Evolutionary conservation across 2,113 vertebrate genomes (phyloP), one percentile per base, ranked within the genome.

Genomic region (Paratilapia polleni): DNA sequence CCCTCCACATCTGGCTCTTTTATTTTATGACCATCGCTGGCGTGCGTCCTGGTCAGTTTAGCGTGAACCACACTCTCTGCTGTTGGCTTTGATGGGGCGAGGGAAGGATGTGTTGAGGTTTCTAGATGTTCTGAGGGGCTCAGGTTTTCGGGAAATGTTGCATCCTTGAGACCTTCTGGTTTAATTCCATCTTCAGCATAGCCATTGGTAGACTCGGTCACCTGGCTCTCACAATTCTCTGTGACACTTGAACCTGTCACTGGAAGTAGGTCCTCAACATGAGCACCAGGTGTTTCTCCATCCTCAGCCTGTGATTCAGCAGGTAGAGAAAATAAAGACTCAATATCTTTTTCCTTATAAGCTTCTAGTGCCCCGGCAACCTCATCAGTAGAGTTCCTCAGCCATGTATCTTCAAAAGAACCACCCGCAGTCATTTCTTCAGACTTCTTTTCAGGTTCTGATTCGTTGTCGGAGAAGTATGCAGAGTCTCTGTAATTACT

Each of bases 391-490:
- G 90, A 82, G 78, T 54, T 91, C 22, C 75, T 91, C 84, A 81
- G 38, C 90, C 91, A 94, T 2, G 80, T 15, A 12, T 61, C 87
- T 63, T 94, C 93, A 43, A 34, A 19, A 11, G 49, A 11, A 86
- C 60, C 54, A 84, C 10, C 88, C 24, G 94, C 4, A 6, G 61
- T 47, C 6, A 75, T 12, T 43, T 97, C 97, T 34, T 99, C 98
- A 0, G 87, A 0, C 36, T 96, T 99, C 92, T 97, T 98, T 73
- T 99, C 98, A 0, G 96, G 93, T 76, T 99, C 98, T 1, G 96
- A 97, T 82, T 99, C 98, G 7, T 98, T 99, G 86, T 99, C 98
- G 12, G 98, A 99, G 89, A 99, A 99, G 92, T 99, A 99, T 0
- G 98, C 98, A 1, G 98, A 99, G 93, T 99, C 98, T 87, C 98